These are phyloP conservation scores for Cheirogaleus major DNA, from an alignment of 2,797 vertebrate species.

Conservation along the genomic window DNA sequence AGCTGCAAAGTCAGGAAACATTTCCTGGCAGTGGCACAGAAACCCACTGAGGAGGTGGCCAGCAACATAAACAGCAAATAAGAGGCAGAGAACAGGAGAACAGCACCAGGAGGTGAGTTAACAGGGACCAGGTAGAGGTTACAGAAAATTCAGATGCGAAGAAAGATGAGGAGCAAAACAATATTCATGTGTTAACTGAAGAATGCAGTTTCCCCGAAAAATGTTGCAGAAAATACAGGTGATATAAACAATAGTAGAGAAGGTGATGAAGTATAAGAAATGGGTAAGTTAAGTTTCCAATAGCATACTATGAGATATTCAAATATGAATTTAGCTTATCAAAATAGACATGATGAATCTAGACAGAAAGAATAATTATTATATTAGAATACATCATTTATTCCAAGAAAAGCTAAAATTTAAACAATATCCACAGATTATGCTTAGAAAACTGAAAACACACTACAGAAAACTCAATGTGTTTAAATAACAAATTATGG, in stretches of 20 bases:
- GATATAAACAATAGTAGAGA: not conserved
- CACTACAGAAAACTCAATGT: not conserved
- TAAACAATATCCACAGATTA: not conserved
- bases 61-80: not conserved
- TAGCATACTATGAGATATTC: not conserved
- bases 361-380: not conserved
- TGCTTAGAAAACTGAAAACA: not conserved
- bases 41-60: not conserved
- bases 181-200: not conserved
- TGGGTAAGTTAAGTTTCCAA: not conserved
- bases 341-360: not conserved
- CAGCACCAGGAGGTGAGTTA: not conserved
- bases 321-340: not conserved
- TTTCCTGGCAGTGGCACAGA: not conserved
- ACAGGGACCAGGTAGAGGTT: not conserved
- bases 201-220: not conserved
- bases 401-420: not conserved
- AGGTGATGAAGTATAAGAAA: not conserved
- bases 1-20: not conserved
- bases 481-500: not conserved
- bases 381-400: not conserved
- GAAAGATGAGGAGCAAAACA: not conserved
- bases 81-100: not conserved
- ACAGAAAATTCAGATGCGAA: not conserved
- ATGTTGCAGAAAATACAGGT: not conserved